phyloP scores from a whole-genome alignment of 1,140 invertebrate genomes.

The Drosophila pallidifrons region DNA sequence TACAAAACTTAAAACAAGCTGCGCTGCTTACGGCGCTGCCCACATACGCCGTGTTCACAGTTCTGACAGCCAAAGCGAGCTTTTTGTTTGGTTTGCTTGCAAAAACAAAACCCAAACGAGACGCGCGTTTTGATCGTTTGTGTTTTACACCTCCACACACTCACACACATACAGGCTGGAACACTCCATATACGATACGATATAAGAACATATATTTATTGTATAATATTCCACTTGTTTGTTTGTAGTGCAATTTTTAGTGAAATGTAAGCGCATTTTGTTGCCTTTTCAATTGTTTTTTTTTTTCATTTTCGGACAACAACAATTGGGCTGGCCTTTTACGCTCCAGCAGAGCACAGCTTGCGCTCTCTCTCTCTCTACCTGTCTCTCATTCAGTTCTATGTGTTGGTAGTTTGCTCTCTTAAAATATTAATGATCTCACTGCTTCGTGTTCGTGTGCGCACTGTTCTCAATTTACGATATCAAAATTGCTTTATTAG shows the following conservation, averaged over 20 bases:
- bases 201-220: slow-evolving; percentile 16
- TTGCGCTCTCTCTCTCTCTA: slow-evolving; percentile 40
- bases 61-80: slow-evolving; percentile 48
- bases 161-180: slow-evolving; percentile 44
- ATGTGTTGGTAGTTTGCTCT: slow-evolving; percentile 9
- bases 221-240: slow-evolving; percentile 42
- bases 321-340: slow-evolving; percentile 43
- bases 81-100: slow-evolving; percentile 41
- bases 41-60: background rate
- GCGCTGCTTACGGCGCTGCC: slow-evolving; percentile 10
- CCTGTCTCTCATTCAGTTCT: background rate
- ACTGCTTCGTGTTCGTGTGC: slow-evolving; percentile 44
- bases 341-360: slow-evolving; percentile 63
- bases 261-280: slow-evolving; percentile 55
- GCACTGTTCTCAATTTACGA: slow-evolving; percentile 66
- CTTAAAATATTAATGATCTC: slow-evolving; percentile 68
- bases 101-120: slow-evolving; percentile 32
- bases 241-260: slow-evolving; percentile 56
- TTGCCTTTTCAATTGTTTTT: slow-evolving; percentile 18
- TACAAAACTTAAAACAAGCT: slow-evolving; percentile 60
- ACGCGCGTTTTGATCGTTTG: slow-evolving; percentile 57
- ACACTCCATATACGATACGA: slow-evolving; percentile 43
- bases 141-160: slow-evolving; percentile 63
- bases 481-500: slow-evolving; percentile 81
- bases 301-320: slow-evolving; percentile 39